These are phyloP conservation scores for Gymnoscopelus braueri DNA, from an alignment of 2,797 vertebrate genomes.

Conservation along the genomic window DNA sequence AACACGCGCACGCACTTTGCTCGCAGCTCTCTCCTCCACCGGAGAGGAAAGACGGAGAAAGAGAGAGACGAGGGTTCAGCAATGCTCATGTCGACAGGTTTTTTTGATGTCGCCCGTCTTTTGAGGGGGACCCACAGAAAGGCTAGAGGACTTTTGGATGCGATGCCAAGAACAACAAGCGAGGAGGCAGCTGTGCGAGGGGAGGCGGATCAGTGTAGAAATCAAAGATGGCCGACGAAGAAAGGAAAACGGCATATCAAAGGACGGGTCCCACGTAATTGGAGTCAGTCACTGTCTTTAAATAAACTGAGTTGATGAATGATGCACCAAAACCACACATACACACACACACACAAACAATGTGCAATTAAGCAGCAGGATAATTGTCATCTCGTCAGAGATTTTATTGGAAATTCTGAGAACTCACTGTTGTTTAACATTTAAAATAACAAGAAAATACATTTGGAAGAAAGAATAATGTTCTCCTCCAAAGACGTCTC, in stretches of 20 bases:
- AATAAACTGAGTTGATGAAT: constrained; percentile 71
- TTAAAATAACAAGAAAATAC: too few relatives aligned
- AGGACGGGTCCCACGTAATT: constrained; percentile 70
- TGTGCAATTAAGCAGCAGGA: too few relatives aligned
- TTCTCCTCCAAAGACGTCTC: too few relatives aligned
- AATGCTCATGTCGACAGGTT: constrained; percentile 66
- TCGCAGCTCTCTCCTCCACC: constrained; percentile 2
- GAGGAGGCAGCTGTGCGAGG: constrained; percentile 79
- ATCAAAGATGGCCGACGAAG: constrained; percentile 80
- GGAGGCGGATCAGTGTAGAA: constrained; percentile 74
- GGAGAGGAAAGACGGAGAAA: background rate
- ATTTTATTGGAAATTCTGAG: too few relatives aligned
- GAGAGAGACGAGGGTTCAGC: constrained; percentile 61
- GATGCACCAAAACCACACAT: constrained; percentile 47
- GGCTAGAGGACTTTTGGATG: constrained; percentile 76
- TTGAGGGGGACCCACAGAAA: constrained; percentile 73
- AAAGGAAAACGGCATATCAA: constrained; percentile 76
- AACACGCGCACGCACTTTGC: constrained; percentile 33
- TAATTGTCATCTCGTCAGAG: too few relatives aligned
- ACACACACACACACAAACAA: background rate
- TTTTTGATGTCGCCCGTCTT: constrained; percentile 77
- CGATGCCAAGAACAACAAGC: constrained; percentile 81
- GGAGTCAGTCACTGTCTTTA: constrained; percentile 75
- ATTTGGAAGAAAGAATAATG: too few relatives aligned
- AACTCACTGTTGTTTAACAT: too few relatives aligned